Conservation (phyloP, 2,113 vertebrate species). For the Thalassarche chlororhynchos region DNA sequence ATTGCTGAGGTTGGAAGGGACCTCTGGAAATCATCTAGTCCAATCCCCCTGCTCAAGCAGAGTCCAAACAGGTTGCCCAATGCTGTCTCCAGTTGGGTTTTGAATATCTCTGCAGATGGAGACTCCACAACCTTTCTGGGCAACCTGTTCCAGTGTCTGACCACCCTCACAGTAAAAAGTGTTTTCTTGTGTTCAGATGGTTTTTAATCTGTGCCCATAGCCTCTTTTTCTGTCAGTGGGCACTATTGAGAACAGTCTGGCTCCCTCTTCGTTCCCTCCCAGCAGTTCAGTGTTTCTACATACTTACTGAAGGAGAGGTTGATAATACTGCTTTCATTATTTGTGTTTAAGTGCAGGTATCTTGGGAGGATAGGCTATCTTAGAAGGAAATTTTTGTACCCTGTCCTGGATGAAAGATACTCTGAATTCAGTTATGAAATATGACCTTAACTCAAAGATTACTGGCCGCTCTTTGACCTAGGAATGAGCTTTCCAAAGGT, state of each 20-base stretch:
- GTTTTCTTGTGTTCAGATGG: neutral
- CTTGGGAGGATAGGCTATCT: neutral
- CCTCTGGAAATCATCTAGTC: neutral
- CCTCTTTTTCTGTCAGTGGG: neutral
- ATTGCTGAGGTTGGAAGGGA: neutral
- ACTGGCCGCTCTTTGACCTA: neutral
- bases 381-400: neutral
- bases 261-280: neutral
- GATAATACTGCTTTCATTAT: neutral
- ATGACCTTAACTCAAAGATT: fast-evolving
- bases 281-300: neutral
- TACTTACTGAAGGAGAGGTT: neutral
- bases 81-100: neutral
- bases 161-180: neutral
- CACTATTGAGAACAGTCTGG: neutral
- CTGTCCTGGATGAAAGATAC: neutral
- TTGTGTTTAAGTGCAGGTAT: neutral
- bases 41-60: neutral
- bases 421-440: neutral
- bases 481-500: neutral
- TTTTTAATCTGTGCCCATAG: neutral
- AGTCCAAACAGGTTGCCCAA: neutral
- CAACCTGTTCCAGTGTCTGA: neutral
- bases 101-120: neutral
- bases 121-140: neutral